Evolutionary conservation across 2,113 vertebrate species (phyloP).

Genomic region (Rhinoderma darwinii): DNA sequence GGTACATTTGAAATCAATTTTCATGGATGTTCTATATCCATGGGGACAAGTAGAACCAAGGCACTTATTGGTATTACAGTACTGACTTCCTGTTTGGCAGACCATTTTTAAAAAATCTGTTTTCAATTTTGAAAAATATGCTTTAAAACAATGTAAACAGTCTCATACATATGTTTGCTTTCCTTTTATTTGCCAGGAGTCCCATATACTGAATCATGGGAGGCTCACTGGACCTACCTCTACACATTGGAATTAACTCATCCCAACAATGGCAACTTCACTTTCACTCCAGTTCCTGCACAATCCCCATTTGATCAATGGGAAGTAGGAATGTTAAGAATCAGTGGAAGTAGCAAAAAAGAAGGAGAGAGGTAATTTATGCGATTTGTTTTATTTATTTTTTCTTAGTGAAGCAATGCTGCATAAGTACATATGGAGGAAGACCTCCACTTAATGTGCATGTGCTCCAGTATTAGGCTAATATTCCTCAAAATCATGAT

Average conservation of each 20-base stretch:
- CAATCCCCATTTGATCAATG: conserved; percentile 67
- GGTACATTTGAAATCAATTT: no score
- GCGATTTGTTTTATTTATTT: background rate
- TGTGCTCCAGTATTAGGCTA: no score
- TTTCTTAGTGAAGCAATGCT: background rate
- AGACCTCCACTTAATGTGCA: background rate
- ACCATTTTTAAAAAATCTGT: background rate
- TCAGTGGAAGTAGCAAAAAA: conserved; percentile 66
- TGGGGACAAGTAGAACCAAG: background rate
- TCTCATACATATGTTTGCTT: background rate
- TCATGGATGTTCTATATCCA: no score
- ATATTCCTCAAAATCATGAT: no score
- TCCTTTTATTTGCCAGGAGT: conserved; percentile 64
- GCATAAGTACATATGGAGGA: background rate
- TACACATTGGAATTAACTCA: conserved; percentile 76
- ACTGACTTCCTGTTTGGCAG: background rate
- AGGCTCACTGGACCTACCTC: conserved; percentile 82
- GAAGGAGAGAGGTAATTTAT: conserved; percentile 72
- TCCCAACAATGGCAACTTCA: conserved; percentile 78
- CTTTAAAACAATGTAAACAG: background rate
- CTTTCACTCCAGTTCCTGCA: conserved; percentile 78
- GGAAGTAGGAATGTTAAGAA: conserved; percentile 82
- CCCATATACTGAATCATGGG: conserved; percentile 77
- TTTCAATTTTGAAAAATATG: background rate
- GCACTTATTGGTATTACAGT: background rate